A percentile compares a stretch with the other conserved stretches of the same genome.
phyloP scores from a whole-genome alignment of 2,888 invertebrate species.

The Crossocerus cetratus region DNA sequence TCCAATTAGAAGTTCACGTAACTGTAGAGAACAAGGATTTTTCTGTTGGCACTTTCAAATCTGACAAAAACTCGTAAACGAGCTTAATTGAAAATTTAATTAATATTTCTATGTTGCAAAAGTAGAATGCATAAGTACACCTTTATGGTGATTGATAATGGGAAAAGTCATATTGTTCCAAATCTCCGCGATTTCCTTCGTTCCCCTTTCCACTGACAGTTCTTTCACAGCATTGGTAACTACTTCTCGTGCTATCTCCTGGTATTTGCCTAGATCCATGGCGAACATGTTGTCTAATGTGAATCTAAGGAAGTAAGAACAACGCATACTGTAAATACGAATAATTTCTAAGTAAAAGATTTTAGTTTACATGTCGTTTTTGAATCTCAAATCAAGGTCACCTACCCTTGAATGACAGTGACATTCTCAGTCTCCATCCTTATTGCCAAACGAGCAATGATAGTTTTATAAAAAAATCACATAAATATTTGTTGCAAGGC shows the following conservation, averaged over 20 bases:
- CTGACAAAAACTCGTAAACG: no score
- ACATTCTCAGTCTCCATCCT: no score
- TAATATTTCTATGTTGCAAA: no score
- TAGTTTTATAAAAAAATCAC: no score
- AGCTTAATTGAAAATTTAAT: background rate
- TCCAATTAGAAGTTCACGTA: no score
- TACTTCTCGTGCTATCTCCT: constrained; percentile 91
- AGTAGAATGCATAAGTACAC: no score
- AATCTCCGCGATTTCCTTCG: constrained; percentile 88
- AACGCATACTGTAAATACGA: background rate
- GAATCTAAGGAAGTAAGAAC: constrained; percentile 79
- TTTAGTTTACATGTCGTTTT: no score
- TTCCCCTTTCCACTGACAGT: constrained; percentile 92
- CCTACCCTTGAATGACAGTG: no score
- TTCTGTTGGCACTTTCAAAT: background rate
- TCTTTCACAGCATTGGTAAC: constrained; percentile 94
- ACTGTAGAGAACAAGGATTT: background rate
- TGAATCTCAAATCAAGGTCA: no score
- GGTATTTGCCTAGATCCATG: constrained; percentile 92
- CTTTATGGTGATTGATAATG: constrained; percentile 83
- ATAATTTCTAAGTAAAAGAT: background rate
- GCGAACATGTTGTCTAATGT: constrained; percentile 94
- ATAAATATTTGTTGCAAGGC: no score
- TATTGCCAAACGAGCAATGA: no score
- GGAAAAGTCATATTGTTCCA: constrained; percentile 84